These are phyloP conservation scores for Ptycholaimellus sp. DNA, from an alignment of 2,888 invertebrate species.

Conservation along the genomic window DNA sequence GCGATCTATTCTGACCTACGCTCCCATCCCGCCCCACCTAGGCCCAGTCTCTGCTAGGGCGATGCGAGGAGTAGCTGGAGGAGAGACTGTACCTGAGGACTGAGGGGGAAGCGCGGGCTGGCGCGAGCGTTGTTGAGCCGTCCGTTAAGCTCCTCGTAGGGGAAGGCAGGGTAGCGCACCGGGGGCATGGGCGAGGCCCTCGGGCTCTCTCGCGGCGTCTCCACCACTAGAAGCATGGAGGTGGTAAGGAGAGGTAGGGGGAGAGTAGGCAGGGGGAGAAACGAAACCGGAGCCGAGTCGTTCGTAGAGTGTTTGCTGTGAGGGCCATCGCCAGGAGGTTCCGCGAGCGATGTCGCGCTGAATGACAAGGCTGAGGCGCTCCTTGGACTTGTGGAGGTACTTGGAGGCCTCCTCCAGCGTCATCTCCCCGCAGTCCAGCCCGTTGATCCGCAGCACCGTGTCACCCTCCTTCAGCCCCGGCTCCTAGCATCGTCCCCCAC, in stretches of 20 bases:
- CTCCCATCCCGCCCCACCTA: too few species aligned
- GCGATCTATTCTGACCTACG: too few species aligned
- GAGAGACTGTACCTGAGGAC: too few species aligned
- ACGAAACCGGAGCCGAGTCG: constrained; percentile 15
- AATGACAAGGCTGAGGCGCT: constrained; percentile 13
- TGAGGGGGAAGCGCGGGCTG: constrained; percentile 2
- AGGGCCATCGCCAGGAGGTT: constrained; percentile 19
- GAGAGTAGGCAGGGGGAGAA: background rate
- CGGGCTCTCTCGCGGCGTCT: constrained; percentile 22
- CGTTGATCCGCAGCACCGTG: constrained; percentile 48
- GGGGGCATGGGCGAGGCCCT: constrained; percentile 13
- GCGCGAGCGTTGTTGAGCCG: constrained; percentile 1
- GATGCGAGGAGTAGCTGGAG: too few species aligned
- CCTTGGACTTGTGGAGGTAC: constrained; percentile 54
- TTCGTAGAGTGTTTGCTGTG: constrained; percentile 24
- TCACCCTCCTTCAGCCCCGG: constrained; percentile 67
- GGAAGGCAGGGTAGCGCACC: background rate
- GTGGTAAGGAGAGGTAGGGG: too few species aligned
- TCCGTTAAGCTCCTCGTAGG: constrained; percentile 2
- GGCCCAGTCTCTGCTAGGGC: too few species aligned
- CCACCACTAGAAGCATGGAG: constrained; percentile 11
- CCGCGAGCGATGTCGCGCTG: constrained; percentile 21
- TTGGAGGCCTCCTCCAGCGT: constrained; percentile 80
- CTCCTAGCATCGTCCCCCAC: constrained; percentile 28
- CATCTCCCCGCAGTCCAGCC: constrained; percentile 44